Base-by-base conservation (phyloP, 2,888 invertebrate genomes). In the Hyppa rectilinea region DNA sequence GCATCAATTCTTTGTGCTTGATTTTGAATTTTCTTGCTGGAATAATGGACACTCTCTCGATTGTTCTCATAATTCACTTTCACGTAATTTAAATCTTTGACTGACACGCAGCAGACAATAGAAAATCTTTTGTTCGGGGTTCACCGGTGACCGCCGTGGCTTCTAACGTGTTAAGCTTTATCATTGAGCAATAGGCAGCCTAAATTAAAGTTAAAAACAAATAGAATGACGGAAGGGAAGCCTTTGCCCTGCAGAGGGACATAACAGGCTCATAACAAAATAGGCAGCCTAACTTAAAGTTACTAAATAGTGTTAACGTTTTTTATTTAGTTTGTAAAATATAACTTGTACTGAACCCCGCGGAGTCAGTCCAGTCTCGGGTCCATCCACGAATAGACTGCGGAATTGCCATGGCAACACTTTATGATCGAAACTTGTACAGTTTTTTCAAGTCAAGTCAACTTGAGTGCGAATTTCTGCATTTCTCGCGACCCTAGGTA, bases 401-500 rank as follows among this genome's bases (percentile, higher is more conserved):
- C 47, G 4, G 45, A 29, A 43, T 31, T 31, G 17, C 59, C 53
- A 14, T 29, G 26, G 17, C 14, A 71, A 17, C 14, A 20, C 3
- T 23, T 61, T 31, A 71, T 50, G 17, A 71, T 43, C 17, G 55
- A 68, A 26, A 66, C 47, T 53, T 49, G 61, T 45, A 78, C 26
- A 52, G 50, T 49, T 40, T 45, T 45, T 20, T 74, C 40, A 55
- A 58, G 66, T 85, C 79, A 92, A 14, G 90, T 87, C 50, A 88
- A 65, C 75, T 92, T 94, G 12, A 88, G 71, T 52, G 87, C 82
- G 26, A 84, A 83, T 77, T 92, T 93, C 23, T 87, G 88, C 6
- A 78, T 73, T 38, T 87, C 86, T n/a, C 80, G 80, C 2, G 87
- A 80, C 67, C 88, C 88, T 52, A 93, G 71, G 86, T 96, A 96